Percentiles rank a stretch among this genome's conserved stretches.
phyloP scores from a whole-genome alignment of 2,113 vertebrate genomes.

The Mustelus asterias region DNA sequence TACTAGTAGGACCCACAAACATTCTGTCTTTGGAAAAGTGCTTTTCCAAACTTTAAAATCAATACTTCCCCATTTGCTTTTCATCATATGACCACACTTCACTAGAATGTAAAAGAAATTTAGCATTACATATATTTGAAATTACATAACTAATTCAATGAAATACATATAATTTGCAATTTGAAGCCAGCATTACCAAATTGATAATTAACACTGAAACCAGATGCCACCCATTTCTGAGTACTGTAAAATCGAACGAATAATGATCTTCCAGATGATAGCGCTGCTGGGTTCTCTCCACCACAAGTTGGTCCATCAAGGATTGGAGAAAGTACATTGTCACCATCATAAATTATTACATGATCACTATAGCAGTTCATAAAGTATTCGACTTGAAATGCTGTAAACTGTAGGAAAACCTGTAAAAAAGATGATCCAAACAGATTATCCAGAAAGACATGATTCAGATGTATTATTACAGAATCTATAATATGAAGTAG shows the following conservation, averaged over 20 bases:
- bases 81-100: neutral
- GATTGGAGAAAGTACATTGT: neutral
- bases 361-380: neutral
- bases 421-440: neutral
- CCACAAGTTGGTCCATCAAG: constrained; percentile 24
- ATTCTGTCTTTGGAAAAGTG: neutral
- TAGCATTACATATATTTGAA: neutral
- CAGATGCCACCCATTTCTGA: neutral
- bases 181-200: neutral
- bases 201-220: constrained; percentile 12
- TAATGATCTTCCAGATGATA: neutral
- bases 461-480: neutral
- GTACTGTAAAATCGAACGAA: neutral
- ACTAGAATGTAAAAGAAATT: neutral
- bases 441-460: neutral
- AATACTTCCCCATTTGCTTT: neutral
- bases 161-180: neutral
- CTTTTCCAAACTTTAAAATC: neutral
- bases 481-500: neutral
- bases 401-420: constrained; percentile 1
- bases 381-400: constrained; percentile 8
- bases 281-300: neutral
- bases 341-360: neutral
- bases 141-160: neutral
- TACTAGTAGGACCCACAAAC: neutral